Conservation (phyloP, 2,797 vertebrate genomes). For the Myiotriccus ornatus region DNA sequence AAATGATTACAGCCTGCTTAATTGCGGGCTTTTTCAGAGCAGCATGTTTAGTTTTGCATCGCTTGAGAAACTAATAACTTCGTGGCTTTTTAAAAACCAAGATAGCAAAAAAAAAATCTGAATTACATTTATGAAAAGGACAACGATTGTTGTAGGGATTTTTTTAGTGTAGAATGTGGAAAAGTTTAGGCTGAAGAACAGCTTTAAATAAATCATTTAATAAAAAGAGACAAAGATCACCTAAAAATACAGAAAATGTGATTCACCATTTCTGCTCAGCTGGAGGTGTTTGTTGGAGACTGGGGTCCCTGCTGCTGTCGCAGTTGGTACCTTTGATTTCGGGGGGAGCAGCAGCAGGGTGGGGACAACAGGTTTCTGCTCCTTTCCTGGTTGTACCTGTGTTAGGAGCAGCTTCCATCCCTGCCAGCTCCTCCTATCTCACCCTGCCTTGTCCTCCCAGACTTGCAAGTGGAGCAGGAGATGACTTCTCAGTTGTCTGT, state of each 20-base stretch:
- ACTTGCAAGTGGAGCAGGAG: neutral
- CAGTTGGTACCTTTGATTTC: neutral
- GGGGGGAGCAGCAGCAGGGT: fast-evolving
- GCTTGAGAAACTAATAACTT: constrained; percentile 29
- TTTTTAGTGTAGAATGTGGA: neutral
- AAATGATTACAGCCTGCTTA: constrained; percentile 45
- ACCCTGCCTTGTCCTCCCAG: fast-evolving
- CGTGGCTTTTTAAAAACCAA: neutral
- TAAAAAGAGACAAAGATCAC: neutral
- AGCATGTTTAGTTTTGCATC: constrained; percentile 55
- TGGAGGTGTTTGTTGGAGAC: neutral
- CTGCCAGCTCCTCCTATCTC: neutral
- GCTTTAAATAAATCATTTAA: neutral
- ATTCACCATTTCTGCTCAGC: neutral
- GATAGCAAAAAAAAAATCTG: neutral
- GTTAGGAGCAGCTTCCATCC: neutral
- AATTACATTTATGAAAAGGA: neutral
- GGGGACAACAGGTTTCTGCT: neutral
- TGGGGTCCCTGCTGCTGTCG: neutral
- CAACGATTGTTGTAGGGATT: fast-evolving
- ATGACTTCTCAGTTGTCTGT: neutral
- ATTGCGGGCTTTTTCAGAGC: constrained; percentile 47
- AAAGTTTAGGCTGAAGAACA: neutral
- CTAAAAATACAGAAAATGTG: neutral
- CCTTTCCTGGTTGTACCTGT: neutral